A percentile compares a stretch with the other conserved stretches of the same genome.
These are phyloP conservation scores for Apamea crenata DNA, from an alignment of 2,888 invertebrate species.

Conservation along the genomic window DNA sequence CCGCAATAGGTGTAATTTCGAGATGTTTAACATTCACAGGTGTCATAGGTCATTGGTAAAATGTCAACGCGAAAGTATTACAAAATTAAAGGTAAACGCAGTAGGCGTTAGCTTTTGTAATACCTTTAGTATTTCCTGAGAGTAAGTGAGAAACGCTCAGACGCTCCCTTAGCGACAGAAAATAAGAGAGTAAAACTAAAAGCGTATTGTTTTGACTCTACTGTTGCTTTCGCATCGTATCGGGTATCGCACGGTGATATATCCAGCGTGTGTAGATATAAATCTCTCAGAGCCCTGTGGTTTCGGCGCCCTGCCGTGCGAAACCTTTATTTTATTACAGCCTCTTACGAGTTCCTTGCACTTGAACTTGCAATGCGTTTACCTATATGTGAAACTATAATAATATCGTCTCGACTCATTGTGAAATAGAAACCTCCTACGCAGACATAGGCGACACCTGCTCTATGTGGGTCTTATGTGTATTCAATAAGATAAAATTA, in stretches of 20 bases:
- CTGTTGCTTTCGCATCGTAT: conserved; percentile 68
- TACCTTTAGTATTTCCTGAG: conserved; percentile 48
- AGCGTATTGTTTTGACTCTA: conserved; percentile 72
- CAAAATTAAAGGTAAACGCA: conserved; percentile 45
- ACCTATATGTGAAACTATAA: conserved; percentile 53
- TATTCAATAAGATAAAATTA: conserved; percentile 42
- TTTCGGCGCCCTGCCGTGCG: conserved; percentile 79
- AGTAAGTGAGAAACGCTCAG: conserved; percentile 39
- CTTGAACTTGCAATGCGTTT: conserved; percentile 73
- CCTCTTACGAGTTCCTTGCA: conserved; percentile 81
- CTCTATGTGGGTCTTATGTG: conserved; percentile 24
- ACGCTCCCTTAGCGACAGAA: conserved; percentile 44
- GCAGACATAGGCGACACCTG: conserved; percentile 20
- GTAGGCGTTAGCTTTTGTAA: conserved; percentile 49
- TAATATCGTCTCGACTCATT: conserved; percentile 27
- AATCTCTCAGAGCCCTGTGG: conserved; percentile 74
- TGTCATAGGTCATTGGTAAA: conserved; percentile 50
- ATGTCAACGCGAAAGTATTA: conserved; percentile 62
- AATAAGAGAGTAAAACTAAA: conserved; percentile 67
- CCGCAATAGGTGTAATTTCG: conserved; percentile 39
- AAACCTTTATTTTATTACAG: conserved; percentile 83
- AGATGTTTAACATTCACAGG: conserved; percentile 55
- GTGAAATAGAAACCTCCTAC: conserved; percentile 33
- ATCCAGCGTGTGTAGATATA: conserved; percentile 67
- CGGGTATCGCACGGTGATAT: conserved; percentile 72